Evolutionary conservation across 2,113 vertebrate species (phyloP).

Genomic region (Leucopternis melanops): DNA sequence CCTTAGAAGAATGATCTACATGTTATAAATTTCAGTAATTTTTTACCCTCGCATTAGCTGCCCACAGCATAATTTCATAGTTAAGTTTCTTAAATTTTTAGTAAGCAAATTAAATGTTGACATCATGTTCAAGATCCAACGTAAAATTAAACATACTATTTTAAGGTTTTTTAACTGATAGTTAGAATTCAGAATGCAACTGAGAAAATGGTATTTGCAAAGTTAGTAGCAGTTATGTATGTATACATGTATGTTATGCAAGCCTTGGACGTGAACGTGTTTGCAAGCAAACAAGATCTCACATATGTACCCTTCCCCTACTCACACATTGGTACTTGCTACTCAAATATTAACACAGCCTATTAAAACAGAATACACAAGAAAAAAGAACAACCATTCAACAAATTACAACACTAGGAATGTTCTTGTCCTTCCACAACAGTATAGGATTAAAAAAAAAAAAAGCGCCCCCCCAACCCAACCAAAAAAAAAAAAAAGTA

Average conservation of each 20-base stretch:
- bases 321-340: not conserved
- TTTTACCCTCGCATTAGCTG: not conserved
- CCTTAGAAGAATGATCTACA: not conserved
- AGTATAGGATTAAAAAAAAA: not conserved
- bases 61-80: conserved; percentile 12
- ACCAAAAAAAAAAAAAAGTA: not conserved
- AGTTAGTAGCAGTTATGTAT: not conserved
- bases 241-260: not conserved
- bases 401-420: not conserved
- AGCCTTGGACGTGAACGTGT: not conserved
- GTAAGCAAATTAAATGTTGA: not conserved
- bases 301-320: not conserved
- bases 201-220: not conserved
- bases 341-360: not conserved
- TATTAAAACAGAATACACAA: not conserved
- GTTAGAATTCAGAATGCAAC: not conserved
- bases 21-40: not conserved
- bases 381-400: not conserved
- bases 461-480: no score
- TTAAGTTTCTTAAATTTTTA: not conserved
- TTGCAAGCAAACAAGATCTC: not conserved
- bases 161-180: not conserved
- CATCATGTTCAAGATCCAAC: not conserved
- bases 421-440: not conserved
- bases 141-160: not conserved